Conservation (phyloP, 1,140 invertebrate species). For the Drosophila seguyi region DNA sequence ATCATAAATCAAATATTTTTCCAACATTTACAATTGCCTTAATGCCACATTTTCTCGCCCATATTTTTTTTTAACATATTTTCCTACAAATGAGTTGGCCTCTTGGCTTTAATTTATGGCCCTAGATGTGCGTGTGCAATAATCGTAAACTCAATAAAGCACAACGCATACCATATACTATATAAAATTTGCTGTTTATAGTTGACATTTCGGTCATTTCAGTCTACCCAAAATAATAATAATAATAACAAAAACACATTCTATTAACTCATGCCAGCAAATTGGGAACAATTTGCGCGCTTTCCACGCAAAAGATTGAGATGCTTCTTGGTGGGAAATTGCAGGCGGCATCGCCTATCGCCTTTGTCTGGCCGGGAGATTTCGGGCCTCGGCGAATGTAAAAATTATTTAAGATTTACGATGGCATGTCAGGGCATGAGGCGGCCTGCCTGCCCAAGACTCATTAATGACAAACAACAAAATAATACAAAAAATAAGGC, state of each 20-base stretch:
- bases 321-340: slow-evolving; percentile 8
- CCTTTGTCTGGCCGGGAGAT: slow-evolving; percentile 26
- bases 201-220: slow-evolving; percentile 55
- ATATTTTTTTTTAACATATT: neutral
- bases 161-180: slow-evolving; percentile 13
- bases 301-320: slow-evolving; percentile 29
- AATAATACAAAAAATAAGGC: slow-evolving; percentile 22
- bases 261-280: slow-evolving; percentile 53
- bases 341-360: slow-evolving; percentile 17
- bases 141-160: slow-evolving; percentile 64
- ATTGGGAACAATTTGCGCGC: slow-evolving; percentile 47
- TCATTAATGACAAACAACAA: slow-evolving; percentile 57
- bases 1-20: slow-evolving; percentile 37
- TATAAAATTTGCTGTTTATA: slow-evolving; percentile 15
- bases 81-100: slow-evolving; percentile 6
- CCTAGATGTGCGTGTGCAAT: slow-evolving; percentile 46
- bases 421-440: slow-evolving; percentile 47
- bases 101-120: slow-evolving; percentile 29
- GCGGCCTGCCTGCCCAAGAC: slow-evolving; percentile 24
- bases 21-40: slow-evolving; percentile 15
- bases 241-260: slow-evolving; percentile 55
- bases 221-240: slow-evolving; percentile 33
- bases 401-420: slow-evolving; percentile 67
- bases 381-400: slow-evolving; percentile 33
- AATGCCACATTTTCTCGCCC: neutral